Conservation (phyloP, 2,888 invertebrate genomes). For the Eurois occulta region DNA sequence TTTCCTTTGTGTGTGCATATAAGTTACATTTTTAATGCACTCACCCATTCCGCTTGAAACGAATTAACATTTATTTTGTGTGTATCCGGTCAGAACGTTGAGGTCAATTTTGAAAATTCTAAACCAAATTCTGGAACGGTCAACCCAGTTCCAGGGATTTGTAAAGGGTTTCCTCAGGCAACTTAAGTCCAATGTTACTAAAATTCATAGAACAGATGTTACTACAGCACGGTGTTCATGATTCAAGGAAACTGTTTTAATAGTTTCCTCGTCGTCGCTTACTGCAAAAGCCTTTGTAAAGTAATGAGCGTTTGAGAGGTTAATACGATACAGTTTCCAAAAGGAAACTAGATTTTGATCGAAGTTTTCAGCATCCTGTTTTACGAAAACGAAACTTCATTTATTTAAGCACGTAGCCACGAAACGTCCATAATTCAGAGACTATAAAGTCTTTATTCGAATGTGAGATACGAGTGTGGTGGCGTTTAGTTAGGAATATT, state of each 20-base stretch:
- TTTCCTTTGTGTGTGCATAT: slow-evolving; percentile 15
- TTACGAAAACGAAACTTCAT: background rate
- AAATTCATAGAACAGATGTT: background rate
- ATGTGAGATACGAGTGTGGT: slow-evolving; percentile 14
- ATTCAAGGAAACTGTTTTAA: background rate
- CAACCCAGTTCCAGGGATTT: background rate
- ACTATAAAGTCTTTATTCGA: slow-evolving; percentile 11
- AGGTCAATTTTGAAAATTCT: background rate
- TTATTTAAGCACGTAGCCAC: background rate
- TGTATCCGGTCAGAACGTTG: background rate
- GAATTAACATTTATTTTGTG: background rate
- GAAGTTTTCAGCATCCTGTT: background rate
- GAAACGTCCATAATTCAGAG: background rate
- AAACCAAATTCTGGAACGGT: background rate
- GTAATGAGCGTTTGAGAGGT: background rate
- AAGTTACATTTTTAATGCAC: slow-evolving; percentile 15
- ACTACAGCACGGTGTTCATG: background rate
- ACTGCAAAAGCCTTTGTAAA: slow-evolving; percentile 2
- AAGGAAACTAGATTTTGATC: background rate
- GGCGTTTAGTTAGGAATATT: slow-evolving; percentile 45
- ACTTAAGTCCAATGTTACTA: background rate
- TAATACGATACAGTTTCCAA: background rate
- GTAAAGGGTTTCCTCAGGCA: background rate
- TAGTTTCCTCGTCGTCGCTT: background rate
- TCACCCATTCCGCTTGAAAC: background rate